These are phyloP conservation scores for Crocuta crocuta DNA, from an alignment of 2,113 vertebrate genomes.

Conservation along the genomic window DNA sequence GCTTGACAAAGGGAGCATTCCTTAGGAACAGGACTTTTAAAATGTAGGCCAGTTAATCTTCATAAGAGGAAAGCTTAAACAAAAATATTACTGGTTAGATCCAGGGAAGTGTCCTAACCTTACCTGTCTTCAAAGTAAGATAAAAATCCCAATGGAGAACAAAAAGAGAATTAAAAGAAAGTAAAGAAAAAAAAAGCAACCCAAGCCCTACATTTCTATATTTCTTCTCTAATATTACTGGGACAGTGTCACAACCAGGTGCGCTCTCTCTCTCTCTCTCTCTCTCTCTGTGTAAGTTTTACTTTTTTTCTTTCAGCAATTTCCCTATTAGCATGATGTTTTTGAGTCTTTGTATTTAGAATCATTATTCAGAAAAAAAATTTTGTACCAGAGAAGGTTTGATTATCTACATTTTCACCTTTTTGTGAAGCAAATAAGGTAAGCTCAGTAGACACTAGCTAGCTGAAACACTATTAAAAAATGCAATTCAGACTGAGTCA, in stretches of 20 bases:
- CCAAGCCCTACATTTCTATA: background rate
- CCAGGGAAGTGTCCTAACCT: slow-evolving; percentile 14
- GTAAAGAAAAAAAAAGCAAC: background rate
- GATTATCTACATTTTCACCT: slow-evolving; percentile 69
- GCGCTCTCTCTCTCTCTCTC: background rate
- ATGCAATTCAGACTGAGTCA: slow-evolving; percentile 57
- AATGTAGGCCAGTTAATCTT: slow-evolving; percentile 25
- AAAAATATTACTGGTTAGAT: slow-evolving; percentile 35
- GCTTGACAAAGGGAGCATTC: background rate
- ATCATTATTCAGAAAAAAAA: slow-evolving; percentile 74
- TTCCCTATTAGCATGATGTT: slow-evolving; percentile 51
- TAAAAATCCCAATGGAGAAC: background rate
- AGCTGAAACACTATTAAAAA: slow-evolving; percentile 69
- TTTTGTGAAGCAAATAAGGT: slow-evolving; percentile 76
- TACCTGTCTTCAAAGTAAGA: slow-evolving; percentile 26
- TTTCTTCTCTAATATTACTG: slow-evolving; percentile 6
- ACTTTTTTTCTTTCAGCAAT: slow-evolving; percentile 47
- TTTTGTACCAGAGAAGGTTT: slow-evolving; percentile 60
- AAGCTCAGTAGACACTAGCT: slow-evolving; percentile 51
- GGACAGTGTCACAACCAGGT: background rate
- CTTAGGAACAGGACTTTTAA: slow-evolving; percentile 28
- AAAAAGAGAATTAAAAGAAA: background rate
- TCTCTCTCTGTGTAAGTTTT: background rate
- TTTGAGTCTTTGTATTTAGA: slow-evolving; percentile 71
- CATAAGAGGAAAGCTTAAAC: slow-evolving; percentile 9